phyloP scores from a whole-genome alignment of 2,113 vertebrate genomes.

The Leucoraja erinaceus region DNA sequence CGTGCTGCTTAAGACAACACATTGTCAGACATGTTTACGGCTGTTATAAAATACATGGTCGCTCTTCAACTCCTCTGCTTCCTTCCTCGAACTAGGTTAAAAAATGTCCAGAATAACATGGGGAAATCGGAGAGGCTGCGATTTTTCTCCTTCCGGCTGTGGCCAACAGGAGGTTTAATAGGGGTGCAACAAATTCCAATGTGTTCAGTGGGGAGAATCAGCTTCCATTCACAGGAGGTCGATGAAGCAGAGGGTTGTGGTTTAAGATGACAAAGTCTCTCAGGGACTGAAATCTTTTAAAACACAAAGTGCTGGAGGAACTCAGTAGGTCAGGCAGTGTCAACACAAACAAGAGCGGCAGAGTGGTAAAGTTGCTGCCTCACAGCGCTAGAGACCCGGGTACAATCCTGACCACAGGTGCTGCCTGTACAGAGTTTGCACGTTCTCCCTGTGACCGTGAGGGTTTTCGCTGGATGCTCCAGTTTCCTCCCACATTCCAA shows the following conservation, averaged over 20 bases:
- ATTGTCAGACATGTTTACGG: neutral
- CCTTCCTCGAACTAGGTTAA: neutral
- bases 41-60: neutral
- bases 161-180: neutral
- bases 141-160: neutral
- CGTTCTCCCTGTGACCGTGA: too few relatives aligned
- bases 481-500: too few relatives aligned
- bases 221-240: neutral
- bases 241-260: neutral
- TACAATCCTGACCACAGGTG: too few relatives aligned
- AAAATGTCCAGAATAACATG: neutral
- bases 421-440: too few relatives aligned
- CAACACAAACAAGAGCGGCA: too few relatives aligned
- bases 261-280: neutral
- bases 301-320: neutral
- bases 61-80: neutral
- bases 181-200: neutral
- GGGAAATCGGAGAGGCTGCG: neutral
- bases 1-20: neutral
- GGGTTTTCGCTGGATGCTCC: too few relatives aligned
- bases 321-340: too few relatives aligned
- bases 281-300: neutral
- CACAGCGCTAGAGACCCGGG: too few relatives aligned
- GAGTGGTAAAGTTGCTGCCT: too few relatives aligned
- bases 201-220: too few relatives aligned